Percentiles rank a stretch among this genome's conserved stretches.
phyloP scores from a whole-genome alignment of 2,797 vertebrate genomes.

The Poecilia picta region DNA sequence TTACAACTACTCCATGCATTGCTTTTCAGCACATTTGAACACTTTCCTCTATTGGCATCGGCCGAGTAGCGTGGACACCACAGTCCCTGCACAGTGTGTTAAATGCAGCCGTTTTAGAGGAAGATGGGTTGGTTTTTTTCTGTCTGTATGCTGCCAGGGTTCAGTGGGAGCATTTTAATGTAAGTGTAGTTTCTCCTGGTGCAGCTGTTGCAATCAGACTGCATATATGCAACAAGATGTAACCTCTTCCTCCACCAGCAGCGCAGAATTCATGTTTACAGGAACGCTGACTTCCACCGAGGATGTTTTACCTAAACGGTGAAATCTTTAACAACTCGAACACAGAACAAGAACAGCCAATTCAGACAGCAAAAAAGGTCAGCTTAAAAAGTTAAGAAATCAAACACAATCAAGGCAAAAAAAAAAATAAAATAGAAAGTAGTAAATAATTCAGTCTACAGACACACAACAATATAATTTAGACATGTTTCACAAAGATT shows the following conservation, averaged over 20 bases:
- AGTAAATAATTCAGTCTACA: background rate
- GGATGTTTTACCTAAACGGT: background rate
- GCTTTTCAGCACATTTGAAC: background rate
- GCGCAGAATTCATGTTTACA: background rate
- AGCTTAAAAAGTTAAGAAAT: background rate
- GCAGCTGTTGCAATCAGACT: constrained; percentile 2
- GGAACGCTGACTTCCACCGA: background rate
- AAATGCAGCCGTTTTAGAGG: background rate
- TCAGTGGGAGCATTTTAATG: background rate
- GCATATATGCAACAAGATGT: background rate
- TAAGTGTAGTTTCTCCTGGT: background rate
- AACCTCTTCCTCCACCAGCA: background rate
- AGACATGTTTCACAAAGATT: background rate
- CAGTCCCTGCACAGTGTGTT: background rate
- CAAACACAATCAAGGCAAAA: background rate
- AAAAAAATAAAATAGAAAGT: background rate
- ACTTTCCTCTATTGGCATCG: background rate
- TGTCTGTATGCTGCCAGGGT: background rate
- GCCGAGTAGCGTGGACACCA: background rate
- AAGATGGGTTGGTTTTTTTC: background rate
- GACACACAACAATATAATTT: background rate
- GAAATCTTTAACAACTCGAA: background rate
- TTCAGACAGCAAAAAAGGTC: background rate
- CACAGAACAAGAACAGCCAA: background rate
- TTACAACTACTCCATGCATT: background rate